A percentile compares a stretch with the other conserved stretches of the same genome.
phyloP scores from a whole-genome alignment of 2,888 invertebrate species.

The Pollenia labialis region DNA sequence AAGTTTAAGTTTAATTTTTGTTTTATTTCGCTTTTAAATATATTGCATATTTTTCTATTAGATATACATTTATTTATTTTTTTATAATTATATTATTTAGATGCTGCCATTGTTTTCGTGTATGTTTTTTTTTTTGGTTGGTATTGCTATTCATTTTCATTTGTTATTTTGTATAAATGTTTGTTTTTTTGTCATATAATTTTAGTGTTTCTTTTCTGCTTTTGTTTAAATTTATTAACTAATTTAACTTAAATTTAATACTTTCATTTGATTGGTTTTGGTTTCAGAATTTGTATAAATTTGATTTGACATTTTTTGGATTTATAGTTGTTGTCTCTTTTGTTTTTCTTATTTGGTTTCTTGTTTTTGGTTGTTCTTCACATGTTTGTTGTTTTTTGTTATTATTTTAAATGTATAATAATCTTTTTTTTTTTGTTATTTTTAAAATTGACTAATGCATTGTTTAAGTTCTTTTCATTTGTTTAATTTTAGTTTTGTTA shows the following conservation, averaged over 20 bases:
- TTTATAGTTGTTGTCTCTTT: slow-evolving; percentile 65
- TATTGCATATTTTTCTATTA: slow-evolving; percentile 62
- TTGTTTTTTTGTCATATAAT: slow-evolving; percentile 58
- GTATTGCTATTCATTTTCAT: slow-evolving; percentile 71
- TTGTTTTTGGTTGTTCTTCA: slow-evolving; percentile 69
- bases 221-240: slow-evolving; percentile 42
- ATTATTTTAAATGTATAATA: slow-evolving; percentile 60
- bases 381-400: slow-evolving; percentile 21
- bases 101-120: slow-evolving; percentile 20
- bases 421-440: slow-evolving; percentile 76
- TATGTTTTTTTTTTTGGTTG: slow-evolving; percentile 24
- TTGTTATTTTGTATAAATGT: slow-evolving; percentile 70
- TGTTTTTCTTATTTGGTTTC: slow-evolving; percentile 32
- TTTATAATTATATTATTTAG: slow-evolving; percentile 49
- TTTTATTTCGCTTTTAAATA: slow-evolving; percentile 34
- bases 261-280: slow-evolving; percentile 82
- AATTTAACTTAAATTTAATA: slow-evolving; percentile 78
- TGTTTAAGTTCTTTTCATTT: slow-evolving; percentile 57
- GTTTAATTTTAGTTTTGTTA: slow-evolving; percentile 5
- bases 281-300: slow-evolving; percentile 78
- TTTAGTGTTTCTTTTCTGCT: slow-evolving; percentile 26
- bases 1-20: background rate
- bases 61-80: slow-evolving; percentile 48
- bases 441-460: slow-evolving; percentile 72
- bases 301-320: slow-evolving; percentile 77